Base-by-base conservation (phyloP, 2,888 invertebrate genomes). In the Apantesis nais region DNA sequence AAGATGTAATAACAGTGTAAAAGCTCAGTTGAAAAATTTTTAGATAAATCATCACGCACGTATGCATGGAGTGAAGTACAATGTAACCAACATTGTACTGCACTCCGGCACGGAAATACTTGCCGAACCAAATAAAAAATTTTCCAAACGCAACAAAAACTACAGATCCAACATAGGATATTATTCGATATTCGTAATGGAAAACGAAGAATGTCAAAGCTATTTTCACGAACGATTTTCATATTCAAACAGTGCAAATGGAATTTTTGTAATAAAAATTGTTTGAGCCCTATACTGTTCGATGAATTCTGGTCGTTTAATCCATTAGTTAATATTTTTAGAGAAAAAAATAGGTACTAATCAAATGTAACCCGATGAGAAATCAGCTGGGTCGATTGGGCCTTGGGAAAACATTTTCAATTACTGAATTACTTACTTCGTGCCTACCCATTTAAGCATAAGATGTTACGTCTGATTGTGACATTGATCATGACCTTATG, bases 161-260 rank as follows among this genome's bases (percentile, higher is more conserved):
- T 74, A 69, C 63, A 63, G 70, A 78, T 39, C 74, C 62, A 29
- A 67, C 72, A 71, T 44, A 29, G 31, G 58, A 67, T 73, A 74
- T 74, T 76, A 80, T 72, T 77, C 79, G 71, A 80, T 77, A 74
- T 76, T 75, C 77, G 73, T 70, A 78, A 80, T 76, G 73, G 71
- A 72, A 73, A 62, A 68, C 66, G 70, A 78, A 76, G 70, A 73
- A 76, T 79, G 73, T 72, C 66, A 52, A 71, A 77, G 71, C 74
- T 71, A 75, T 78, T 75, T 62, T 55, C 73, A 74, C 66, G 71
- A 68, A 44, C 63, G 75, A 62, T 79, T 80, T 81, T 76, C 75
- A 75, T 76, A 78, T 76, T 77, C 75, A 74, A 80, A 79, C 78
- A 76, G 76, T 78, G 67, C 64, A 71, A 74, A 76, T 74, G 72